Conservation (phyloP, 1,140 invertebrate genomes). For the Meloidogyne hapla region DNA sequence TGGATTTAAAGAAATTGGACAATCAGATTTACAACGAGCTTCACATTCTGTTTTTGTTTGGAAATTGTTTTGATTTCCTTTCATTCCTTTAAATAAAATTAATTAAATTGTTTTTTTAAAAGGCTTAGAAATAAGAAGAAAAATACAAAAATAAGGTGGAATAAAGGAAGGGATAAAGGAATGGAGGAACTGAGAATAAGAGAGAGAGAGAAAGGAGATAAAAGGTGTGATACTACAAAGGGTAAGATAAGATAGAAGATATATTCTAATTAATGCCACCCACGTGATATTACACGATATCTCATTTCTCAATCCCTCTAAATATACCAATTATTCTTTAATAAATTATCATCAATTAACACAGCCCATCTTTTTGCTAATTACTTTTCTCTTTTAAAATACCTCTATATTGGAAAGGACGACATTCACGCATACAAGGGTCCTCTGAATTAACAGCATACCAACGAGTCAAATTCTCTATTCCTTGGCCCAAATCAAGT, state of each 20-base stretch:
- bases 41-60: slow-evolving; percentile 44
- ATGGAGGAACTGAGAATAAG: too few relatives aligned
- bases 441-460: slow-evolving; percentile 59
- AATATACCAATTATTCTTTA: too few relatives aligned
- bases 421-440: slow-evolving; percentile 56
- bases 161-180: too few relatives aligned
- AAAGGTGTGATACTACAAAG: too few relatives aligned
- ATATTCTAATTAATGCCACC: too few relatives aligned
- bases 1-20: slow-evolving; percentile 43
- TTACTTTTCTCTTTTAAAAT: background rate
- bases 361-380: background rate
- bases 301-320: too few relatives aligned
- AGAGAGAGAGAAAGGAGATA: too few relatives aligned
- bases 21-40: slow-evolving; percentile 42
- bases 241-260: too few relatives aligned
- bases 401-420: slow-evolving; percentile 47
- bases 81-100: slow-evolving; percentile 35
- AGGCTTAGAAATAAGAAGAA: background rate
- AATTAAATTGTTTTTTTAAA: background rate
- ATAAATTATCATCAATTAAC: too few relatives aligned
- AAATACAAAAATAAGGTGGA: too few relatives aligned
- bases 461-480: slow-evolving; percentile 61
- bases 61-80: slow-evolving; percentile 59
- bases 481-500: slow-evolving; percentile 54
- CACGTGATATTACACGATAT: too few relatives aligned